Percentiles rank a stretch among this genome's conserved stretches.
phyloP scores from a whole-genome alignment of 2,797 vertebrate species.

The Spea hammondii region DNA sequence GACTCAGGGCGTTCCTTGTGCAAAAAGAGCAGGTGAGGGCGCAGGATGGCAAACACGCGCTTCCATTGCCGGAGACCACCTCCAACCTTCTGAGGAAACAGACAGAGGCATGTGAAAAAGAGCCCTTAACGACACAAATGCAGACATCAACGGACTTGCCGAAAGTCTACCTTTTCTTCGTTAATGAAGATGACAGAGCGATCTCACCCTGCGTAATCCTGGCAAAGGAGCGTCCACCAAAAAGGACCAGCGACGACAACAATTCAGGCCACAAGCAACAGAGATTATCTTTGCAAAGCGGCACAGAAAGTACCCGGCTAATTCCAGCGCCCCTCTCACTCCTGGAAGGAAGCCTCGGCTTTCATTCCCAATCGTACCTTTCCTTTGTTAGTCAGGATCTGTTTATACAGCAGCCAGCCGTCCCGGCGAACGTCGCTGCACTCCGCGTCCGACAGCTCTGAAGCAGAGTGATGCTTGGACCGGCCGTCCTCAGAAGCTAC shows the following conservation, averaged over 20 bases:
- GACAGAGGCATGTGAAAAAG: slow-evolving; percentile 16
- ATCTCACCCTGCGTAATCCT: too few species aligned
- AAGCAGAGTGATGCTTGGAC: slow-evolving; percentile 91
- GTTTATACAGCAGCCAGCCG: slow-evolving; percentile 96
- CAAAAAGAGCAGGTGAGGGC: slow-evolving; percentile 87
- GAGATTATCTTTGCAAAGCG: too few species aligned
- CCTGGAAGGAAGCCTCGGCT: too few species aligned
- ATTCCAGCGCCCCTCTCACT: too few species aligned
- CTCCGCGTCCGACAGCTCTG: slow-evolving; percentile 85
- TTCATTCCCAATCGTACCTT: slow-evolving; percentile 73
- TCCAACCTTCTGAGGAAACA: slow-evolving; percentile 85
- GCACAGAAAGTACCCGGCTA: too few species aligned
- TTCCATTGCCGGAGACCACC: slow-evolving; percentile 94
- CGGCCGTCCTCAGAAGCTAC: slow-evolving; percentile 83
- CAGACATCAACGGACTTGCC: too few species aligned
- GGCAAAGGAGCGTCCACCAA: too few species aligned
- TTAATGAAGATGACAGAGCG: too few species aligned
- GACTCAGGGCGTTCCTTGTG: slow-evolving; percentile 97
- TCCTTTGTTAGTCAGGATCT: slow-evolving; percentile 95
- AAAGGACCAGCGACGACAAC: background rate
- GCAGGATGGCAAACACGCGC: slow-evolving; percentile 87
- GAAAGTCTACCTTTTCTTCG: too few species aligned
- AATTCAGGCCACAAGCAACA: background rate
- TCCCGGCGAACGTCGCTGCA: slow-evolving; percentile 87
- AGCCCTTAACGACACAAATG: background rate